A percentile compares a stretch with the other conserved stretches of the same genome.
phyloP scores from a whole-genome alignment of 2,888 invertebrate genomes.

The Cheilosia soror region DNA sequence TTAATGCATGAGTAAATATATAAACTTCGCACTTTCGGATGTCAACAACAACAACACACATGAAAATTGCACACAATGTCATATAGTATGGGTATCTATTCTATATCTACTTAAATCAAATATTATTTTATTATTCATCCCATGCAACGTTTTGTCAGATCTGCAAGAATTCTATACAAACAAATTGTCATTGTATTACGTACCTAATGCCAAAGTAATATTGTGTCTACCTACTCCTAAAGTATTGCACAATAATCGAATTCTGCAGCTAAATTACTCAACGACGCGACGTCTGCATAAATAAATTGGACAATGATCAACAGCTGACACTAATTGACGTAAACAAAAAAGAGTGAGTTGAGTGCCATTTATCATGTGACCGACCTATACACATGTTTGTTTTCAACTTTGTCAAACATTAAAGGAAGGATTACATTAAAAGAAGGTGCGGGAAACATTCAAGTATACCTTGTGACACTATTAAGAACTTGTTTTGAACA shows the following conservation, averaged over 20 bases:
- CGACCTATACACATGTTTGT: neutral
- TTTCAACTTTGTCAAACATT: neutral
- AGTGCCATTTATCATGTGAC: conserved; percentile 1
- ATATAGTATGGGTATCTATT: neutral
- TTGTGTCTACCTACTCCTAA: no score
- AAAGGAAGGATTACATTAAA: neutral
- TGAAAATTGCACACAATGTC: neutral
- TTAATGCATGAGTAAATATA: conserved; percentile 7
- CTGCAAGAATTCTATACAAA: no score
- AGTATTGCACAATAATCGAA: no score
- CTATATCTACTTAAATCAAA: neutral
- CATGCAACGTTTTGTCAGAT: no score
- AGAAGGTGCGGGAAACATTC: conserved; percentile 5
- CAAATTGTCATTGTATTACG: no score
- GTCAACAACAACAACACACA: neutral
- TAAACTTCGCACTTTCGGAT: neutral
- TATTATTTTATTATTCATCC: neutral
- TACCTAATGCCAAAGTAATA: no score
- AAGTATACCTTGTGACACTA: conserved; percentile 6
- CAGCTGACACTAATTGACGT: conserved; percentile 6
- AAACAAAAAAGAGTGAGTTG: neutral
- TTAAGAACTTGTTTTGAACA: conserved; percentile 30
- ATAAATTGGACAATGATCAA: neutral
- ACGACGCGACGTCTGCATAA: no score
- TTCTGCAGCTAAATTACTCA: no score